Evolutionary conservation across 2,797 vertebrate species (phyloP), one percentile per base, ranked within the genome.

Genomic region (Brachyalestes nurse): DNA sequence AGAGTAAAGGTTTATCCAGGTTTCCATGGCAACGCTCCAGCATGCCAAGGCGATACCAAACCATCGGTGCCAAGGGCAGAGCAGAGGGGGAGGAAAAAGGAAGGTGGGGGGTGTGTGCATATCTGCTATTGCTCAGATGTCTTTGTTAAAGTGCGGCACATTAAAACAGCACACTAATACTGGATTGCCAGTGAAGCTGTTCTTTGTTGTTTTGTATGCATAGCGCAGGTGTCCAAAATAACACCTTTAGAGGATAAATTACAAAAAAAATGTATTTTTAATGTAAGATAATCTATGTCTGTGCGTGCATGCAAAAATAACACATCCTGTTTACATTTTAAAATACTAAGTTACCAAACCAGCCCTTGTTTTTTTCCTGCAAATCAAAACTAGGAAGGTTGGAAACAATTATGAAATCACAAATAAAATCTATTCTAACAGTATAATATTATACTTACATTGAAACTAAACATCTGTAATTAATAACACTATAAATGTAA

Each of bases 1-100:
- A 93, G 92, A 91, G 93, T 91, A 92, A 91, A 91, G 94, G 94
- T 95, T 94, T 92, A 90, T 91, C 89, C 88, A 77, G 90, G 94
- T 97, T 95, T 94, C 95, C 94, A 96, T 96, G 96, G 95, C 95
- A 96, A 96, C 95, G 87, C 84, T 85, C 87, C 88, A 92, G 92
- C 91, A 91, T 90, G 88, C 89, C 87, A 81, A 88, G 91, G 90
- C 90, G 89, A 86, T 91, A 91, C 89, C 80, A 88, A 90, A 78
- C 89, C 88, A 93, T 93, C 90, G 89, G 90, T 90, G 90, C 82
- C 82, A 89, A 89, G 88, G 90, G 87, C 79, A 91, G 82, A 85
- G 76, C 55, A 65, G 42, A 45, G 34, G 49, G 47, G 66, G 47
- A 80, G 60, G 69, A 64, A 64, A 49, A 65, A 53, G 62, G 61